phyloP scores from a whole-genome alignment of 2,113 vertebrate species.

The Ammodytes dubius region DNA sequence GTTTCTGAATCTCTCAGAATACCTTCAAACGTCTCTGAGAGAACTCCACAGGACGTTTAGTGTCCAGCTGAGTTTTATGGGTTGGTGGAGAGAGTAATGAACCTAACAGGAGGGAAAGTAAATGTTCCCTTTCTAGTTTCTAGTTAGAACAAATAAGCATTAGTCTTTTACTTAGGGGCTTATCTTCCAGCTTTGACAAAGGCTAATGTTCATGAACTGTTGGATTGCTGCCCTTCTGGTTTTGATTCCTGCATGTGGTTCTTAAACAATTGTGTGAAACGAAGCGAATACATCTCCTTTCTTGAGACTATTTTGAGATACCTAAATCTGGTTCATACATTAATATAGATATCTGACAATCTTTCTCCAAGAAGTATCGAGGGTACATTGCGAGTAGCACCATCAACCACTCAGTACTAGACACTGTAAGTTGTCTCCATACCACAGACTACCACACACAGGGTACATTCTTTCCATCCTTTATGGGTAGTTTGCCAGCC shows the following conservation, averaged over 20 bases:
- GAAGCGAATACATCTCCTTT: background rate
- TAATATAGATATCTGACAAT: background rate
- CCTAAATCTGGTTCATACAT: background rate
- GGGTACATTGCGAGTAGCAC: background rate
- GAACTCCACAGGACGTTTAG: constrained; percentile 20
- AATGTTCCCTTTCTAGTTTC: background rate
- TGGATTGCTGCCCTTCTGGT: background rate
- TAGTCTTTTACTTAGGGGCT: background rate
- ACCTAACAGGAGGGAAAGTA: background rate
- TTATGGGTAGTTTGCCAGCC: constrained; percentile 25
- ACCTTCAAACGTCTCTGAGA: constrained; percentile 26
- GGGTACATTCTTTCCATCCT: background rate
- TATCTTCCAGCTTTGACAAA: background rate
- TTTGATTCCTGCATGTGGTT: background rate
- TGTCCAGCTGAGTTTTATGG: constrained; percentile 46
- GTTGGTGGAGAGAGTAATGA: constrained; percentile 37
- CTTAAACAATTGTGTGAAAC: background rate
- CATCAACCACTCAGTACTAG: background rate
- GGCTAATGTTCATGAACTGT: background rate
- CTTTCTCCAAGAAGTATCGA: background rate
- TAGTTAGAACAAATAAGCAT: background rate
- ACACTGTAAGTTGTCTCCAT: background rate
- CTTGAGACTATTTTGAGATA: background rate
- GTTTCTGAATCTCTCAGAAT: constrained; percentile 31
- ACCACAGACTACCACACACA: background rate